Conservation (phyloP, 2,797 vertebrate genomes). For the Muscicapa comitata region DNA sequence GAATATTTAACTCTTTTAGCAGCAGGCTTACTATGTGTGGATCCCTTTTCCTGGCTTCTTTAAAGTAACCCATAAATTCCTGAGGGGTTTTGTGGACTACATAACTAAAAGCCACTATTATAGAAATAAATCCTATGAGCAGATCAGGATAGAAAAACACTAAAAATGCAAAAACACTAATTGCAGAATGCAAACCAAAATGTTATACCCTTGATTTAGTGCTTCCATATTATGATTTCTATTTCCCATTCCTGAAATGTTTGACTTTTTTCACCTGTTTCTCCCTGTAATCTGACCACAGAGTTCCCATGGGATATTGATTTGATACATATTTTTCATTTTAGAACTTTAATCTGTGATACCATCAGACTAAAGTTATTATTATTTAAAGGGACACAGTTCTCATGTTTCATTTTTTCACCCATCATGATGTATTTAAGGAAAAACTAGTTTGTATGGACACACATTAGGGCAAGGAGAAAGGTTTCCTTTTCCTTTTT, state of each 20-base stretch:
- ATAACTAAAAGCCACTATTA: not conserved
- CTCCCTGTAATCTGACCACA: slow-evolving; percentile 36
- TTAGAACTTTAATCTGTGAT: not conserved
- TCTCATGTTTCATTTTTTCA: not conserved
- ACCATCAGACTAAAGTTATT: not conserved
- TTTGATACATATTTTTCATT: slow-evolving; percentile 46
- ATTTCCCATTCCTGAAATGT: not conserved
- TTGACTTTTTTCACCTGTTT: not conserved
- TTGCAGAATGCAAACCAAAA: not conserved
- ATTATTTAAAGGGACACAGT: not conserved
- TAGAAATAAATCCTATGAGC: not conserved
- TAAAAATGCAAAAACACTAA: not conserved
- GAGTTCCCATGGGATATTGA: not conserved
- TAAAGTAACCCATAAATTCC: not conserved
- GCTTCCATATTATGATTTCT: not conserved
- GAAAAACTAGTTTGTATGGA: not conserved
- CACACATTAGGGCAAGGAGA: not conserved
- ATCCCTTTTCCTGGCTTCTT: not conserved
- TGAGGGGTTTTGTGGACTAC: not conserved
- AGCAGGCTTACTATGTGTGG: not conserved
- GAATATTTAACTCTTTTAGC: not conserved
- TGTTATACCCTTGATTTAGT: not conserved
- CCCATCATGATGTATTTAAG: not conserved
- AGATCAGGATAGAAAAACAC: not conserved
- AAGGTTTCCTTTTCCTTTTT: not conserved